Conservation (phyloP, 1,140 invertebrate species). For the Drosophila hydei region DNA sequence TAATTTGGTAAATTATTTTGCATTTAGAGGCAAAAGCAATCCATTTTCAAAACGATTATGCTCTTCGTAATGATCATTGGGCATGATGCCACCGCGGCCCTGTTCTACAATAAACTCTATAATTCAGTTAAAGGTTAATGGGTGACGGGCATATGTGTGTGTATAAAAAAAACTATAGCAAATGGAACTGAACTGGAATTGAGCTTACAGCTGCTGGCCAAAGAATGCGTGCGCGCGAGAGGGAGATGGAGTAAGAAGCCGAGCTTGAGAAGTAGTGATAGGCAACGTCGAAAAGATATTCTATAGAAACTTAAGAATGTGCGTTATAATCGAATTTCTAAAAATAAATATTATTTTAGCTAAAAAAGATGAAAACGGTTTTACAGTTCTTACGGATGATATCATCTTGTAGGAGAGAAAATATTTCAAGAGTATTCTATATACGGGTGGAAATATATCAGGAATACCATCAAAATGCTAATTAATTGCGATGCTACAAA, state of each 20-base stretch:
- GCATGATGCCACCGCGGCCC: constrained; percentile 14
- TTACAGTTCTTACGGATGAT: constrained; percentile 18
- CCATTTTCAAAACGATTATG: constrained; percentile 44
- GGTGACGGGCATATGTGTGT: constrained; percentile 50
- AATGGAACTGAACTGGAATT: constrained; percentile 23
- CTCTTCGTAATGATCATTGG: constrained; percentile 4
- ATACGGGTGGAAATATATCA: too few species aligned
- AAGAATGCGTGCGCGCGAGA: background rate
- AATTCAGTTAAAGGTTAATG: constrained; percentile 78
- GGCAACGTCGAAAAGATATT: constrained; percentile 7
- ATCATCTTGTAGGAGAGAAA: constrained; percentile 1
- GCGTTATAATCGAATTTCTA: constrained; percentile 39
- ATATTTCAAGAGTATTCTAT: background rate
- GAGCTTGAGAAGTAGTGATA: constrained; percentile 9
- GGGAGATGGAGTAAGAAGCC: background rate
- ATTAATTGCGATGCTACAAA: too few species aligned
- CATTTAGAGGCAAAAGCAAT: constrained; percentile 72
- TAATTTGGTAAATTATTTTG: constrained; percentile 83
- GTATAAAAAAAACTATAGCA: constrained; percentile 19
- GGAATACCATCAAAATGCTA: too few species aligned
- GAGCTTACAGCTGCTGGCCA: constrained; percentile 1
- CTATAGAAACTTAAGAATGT: constrained; percentile 30
- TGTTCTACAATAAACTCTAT: constrained; percentile 48
- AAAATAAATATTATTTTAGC: constrained; percentile 33
- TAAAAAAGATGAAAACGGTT: constrained; percentile 9